Percentiles rank a stretch among this genome's conserved stretches.
Conservation (phyloP, 2,797 vertebrate species). For the Enteromius viviparus region DNA sequence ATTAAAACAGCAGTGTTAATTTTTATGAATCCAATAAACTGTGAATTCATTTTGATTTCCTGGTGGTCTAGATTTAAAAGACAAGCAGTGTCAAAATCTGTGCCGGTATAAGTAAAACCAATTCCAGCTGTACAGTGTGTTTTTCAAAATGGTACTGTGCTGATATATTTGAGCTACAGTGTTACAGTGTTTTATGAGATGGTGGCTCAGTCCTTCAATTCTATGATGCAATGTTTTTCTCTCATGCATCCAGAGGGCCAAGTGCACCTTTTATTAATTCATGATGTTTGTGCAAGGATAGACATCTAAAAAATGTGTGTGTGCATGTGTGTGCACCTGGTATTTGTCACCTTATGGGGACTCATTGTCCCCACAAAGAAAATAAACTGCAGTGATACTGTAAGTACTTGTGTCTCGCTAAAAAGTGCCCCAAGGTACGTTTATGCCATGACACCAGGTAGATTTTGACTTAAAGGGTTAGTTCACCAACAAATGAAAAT, state of each 20-base stretch:
- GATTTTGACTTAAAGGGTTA: too few species aligned
- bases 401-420: too few species aligned
- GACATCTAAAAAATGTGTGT: neutral
- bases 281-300: slow-evolving; percentile 35
- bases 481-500: too few species aligned
- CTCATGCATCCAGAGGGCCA: neutral
- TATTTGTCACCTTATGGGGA: too few species aligned
- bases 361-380: too few species aligned
- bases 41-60: slow-evolving; percentile 42
- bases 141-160: neutral
- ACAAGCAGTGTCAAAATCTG: neutral
- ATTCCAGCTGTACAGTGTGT: neutral
- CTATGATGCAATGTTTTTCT: neutral
- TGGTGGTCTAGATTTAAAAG: slow-evolving; percentile 13
- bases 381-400: too few species aligned
- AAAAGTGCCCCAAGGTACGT: too few species aligned
- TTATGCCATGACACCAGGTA: too few species aligned
- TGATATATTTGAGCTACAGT: slow-evolving; percentile 3
- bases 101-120: neutral
- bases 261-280: slow-evolving; percentile 31
- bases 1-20: slow-evolving; percentile 51
- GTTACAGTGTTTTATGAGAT: slow-evolving; percentile 14
- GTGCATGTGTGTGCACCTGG: too few species aligned
- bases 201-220: slow-evolving; percentile 11
- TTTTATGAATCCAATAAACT: slow-evolving; percentile 38